Evolutionary conservation across 1,140 invertebrate species (phyloP), one percentile per base, ranked within the genome.

Genomic region (Drosophila melanogaster): DNA sequence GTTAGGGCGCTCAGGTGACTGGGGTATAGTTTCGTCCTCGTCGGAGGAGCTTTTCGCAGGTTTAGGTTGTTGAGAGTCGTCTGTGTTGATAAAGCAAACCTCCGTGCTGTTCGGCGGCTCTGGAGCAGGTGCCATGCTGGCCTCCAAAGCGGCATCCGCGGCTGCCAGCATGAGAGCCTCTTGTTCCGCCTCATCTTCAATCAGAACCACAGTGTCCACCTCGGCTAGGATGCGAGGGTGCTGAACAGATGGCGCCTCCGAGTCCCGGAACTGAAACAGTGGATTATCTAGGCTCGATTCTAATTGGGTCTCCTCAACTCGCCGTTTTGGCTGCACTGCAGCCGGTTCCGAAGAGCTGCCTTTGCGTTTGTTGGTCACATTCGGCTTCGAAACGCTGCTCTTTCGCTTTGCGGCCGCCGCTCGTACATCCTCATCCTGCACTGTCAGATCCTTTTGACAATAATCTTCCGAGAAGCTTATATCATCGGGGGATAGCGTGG

Each of bases 401-500:
- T 91, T 90, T 1, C 61, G 50, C 19, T 89, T 87, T 8, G 47
- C 19, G 6, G 15, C 12, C 2, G 51, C 24, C 0, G 33, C 19
- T 33, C 6, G 51, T 4, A 49, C 40, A 14, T 70, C 49, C 12
- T 40, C 24, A 30, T 87, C 64, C 4, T 58, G 35, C 1, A 41
- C 55, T 12, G 43, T 79, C 4, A 89, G 61, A 0, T 87, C 83
- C 3, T 66, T 64, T 46, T 76, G 79, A n/a, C 79, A 69, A 37
- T 86, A 90, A 4, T 90, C 87, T 14, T 84, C 85, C 8, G 78
- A 92, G 38, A 81, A 87, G 43, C 77, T 92, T 0, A 92, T 72
- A 60, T 92, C 91, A 10, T 92, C 90, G 0, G 84, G 81, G 0
- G 77, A 81, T 0, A 92, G 55, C 0, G 96, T 97, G 5, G 97